These are phyloP conservation scores for Lampris incognitus DNA, from an alignment of 2,113 vertebrate species.

Conservation along the genomic window DNA sequence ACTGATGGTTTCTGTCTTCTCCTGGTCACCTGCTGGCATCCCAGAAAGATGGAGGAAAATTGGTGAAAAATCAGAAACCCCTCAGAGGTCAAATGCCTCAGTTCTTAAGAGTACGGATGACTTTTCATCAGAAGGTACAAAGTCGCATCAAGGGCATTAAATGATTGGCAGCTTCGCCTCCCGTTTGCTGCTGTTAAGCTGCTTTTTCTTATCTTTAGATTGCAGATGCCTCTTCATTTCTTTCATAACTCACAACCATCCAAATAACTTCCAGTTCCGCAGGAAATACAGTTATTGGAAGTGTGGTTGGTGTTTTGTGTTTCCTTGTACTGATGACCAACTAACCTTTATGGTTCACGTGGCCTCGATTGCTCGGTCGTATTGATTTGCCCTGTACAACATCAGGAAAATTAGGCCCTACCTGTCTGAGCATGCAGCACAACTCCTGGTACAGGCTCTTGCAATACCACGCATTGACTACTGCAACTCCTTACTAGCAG, in stretches of 20 bases:
- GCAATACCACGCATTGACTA: no score
- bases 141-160: not conserved
- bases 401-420: no score
- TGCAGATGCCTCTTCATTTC: not conserved
- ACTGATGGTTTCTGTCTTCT: conserved; percentile 59
- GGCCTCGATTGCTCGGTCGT: no score
- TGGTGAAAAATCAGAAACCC: conserved; percentile 35
- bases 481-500: no score
- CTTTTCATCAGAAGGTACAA: conserved; percentile 40
- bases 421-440: no score
- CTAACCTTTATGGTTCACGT: no score
- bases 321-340: no score
- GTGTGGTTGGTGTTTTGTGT: no score
- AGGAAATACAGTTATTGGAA: no score
- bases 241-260: not conserved
- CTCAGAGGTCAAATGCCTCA: conserved; percentile 60
- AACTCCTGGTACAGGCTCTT: no score
- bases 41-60: conserved; percentile 42
- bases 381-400: no score
- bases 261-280: no score
- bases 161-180: conserved; percentile 13
- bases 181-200: not conserved
- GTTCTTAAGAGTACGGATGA: conserved; percentile 33
- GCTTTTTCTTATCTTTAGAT: not conserved
- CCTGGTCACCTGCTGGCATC: conserved; percentile 49